These are phyloP conservation scores for Stenodera caucasica DNA, from an alignment of 2,888 invertebrate species.

Conservation along the genomic window DNA sequence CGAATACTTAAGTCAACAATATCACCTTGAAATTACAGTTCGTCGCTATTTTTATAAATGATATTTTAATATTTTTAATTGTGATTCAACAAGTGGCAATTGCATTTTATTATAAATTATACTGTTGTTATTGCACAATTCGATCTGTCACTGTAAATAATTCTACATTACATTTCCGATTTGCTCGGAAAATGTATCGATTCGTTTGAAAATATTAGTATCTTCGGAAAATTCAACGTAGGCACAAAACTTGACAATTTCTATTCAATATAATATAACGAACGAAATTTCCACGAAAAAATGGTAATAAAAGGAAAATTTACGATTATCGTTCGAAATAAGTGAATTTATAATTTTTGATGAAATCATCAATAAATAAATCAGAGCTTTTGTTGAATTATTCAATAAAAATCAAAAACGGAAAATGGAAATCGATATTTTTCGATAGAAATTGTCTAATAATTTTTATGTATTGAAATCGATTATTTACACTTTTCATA, in stretches of 20 bases:
- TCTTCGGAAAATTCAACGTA: too few relatives aligned
- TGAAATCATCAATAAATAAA: too few relatives aligned
- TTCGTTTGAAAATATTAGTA: too few relatives aligned
- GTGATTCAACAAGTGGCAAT: neutral
- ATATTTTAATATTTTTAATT: conserved; percentile 7
- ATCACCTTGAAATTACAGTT: conserved; percentile 7
- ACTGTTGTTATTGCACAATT: neutral
- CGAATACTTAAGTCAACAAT: neutral
- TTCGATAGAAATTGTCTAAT: neutral
- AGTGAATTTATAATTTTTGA: too few relatives aligned
- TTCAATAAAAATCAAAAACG: too few relatives aligned
- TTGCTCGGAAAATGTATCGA: too few relatives aligned
- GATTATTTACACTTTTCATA: neutral
- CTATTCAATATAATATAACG: neutral
- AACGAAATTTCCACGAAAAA: neutral
- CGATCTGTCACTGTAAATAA: neutral
- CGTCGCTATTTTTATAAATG: conserved; percentile 5
- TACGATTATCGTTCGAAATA: too few relatives aligned
- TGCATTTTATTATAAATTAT: conserved; percentile 2
- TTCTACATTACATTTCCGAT: too few relatives aligned
- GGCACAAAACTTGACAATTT: too few relatives aligned
- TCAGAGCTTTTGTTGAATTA: too few relatives aligned
- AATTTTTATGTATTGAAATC: neutral
- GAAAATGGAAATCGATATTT: too few relatives aligned
- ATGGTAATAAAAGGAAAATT: too few relatives aligned